Evolutionary conservation across 2,113 vertebrate genomes (phyloP), one percentile per base, ranked within the genome.

Genomic region (Burhinus oedicnemus): DNA sequence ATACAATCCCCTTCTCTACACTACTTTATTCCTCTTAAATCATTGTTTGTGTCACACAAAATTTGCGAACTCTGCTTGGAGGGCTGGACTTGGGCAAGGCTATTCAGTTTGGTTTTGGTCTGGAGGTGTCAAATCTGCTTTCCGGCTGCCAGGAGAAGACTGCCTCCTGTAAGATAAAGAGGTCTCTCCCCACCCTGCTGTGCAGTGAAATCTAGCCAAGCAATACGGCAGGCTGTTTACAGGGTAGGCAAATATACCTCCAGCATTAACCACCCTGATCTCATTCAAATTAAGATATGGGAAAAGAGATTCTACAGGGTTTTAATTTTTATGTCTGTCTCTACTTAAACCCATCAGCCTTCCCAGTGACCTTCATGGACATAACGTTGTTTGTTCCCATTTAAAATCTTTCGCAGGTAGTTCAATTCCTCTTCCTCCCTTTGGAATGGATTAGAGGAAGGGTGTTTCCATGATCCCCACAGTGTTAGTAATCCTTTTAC

Each of bases 381-480:
- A 21, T 30, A 34, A 51, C 15, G 8, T 5, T 40, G 6, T 32
- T 75, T 58, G 16, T 51, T 32, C 13, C 15, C 29, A 9, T 49
- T 78, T 75, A 87, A 54, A 92, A 55, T 42, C n/a, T 47, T 45
- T 34, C 22, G 8, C 29, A 88, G 7, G 26, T 15, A 32, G 47
- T 65, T 68, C 21, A 83, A 22, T 75, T 89, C 36, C 11, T 64
- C 6, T 34, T 66, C 16, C 6, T 55, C 3, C 6, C 45, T 75
- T 92, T 45, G 6, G 22, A 22, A 55, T 74, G 15, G 45, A 44
- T 70, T 69, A 51, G 38, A 80, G 65, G 11, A 27, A 72, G 11
- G 7, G 1, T 49, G 19, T 57, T 95, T 52, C 60, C 36, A 52
- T 19, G 21, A 66, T 30, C 10, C 27, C 1, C 0, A 0, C 15